Percentiles rank a stretch among this genome's conserved stretches.
phyloP scores from a whole-genome alignment of 2,797 vertebrate genomes.

The Echeneis naucrates region DNA sequence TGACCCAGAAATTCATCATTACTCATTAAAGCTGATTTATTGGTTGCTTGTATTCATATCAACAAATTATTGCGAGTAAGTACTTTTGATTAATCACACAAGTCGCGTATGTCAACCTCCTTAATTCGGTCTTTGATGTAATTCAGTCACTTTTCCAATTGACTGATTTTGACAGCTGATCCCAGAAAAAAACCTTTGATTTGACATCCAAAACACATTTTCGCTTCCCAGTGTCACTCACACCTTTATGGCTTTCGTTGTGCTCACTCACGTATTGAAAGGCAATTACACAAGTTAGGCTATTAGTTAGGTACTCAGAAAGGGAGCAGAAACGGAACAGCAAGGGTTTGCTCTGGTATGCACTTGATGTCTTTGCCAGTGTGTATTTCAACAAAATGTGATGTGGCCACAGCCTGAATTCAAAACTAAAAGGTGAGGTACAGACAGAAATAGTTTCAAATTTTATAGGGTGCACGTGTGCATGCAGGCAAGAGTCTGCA shows the following conservation, averaged over 20 bases:
- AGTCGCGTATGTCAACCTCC: slow-evolving; percentile 45
- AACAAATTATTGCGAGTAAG: slow-evolving; percentile 26
- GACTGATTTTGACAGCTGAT: slow-evolving; percentile 32
- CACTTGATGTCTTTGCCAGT: slow-evolving; percentile 63
- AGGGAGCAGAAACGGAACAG: slow-evolving; percentile 47
- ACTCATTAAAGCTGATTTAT: slow-evolving; percentile 29
- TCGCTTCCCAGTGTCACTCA: slow-evolving; percentile 38
- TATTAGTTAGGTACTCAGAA: slow-evolving; percentile 34
- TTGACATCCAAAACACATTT: slow-evolving; percentile 50
- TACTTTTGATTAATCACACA: slow-evolving; percentile 46
- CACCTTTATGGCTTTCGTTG: slow-evolving; percentile 25
- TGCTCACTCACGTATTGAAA: slow-evolving; percentile 32
- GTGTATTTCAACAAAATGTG: slow-evolving; percentile 56
- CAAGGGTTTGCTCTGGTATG: slow-evolving; percentile 61
- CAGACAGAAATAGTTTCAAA: slow-evolving; percentile 8
- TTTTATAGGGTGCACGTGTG: slow-evolving; percentile 1
- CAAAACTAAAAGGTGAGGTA: slow-evolving; percentile 20
- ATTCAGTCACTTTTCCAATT: slow-evolving; percentile 38
- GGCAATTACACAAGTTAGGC: slow-evolving; percentile 38
- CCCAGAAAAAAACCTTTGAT: slow-evolving; percentile 31
- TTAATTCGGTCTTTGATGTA: slow-evolving; percentile 59
- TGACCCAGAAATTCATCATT: background rate
- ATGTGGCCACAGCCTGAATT: slow-evolving; percentile 36
- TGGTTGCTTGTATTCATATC: slow-evolving; percentile 15
- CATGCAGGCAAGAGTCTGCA: background rate